Evolutionary conservation across 2,797 vertebrate genomes (phyloP).

Genomic region (Dryobates pubescens): DNA sequence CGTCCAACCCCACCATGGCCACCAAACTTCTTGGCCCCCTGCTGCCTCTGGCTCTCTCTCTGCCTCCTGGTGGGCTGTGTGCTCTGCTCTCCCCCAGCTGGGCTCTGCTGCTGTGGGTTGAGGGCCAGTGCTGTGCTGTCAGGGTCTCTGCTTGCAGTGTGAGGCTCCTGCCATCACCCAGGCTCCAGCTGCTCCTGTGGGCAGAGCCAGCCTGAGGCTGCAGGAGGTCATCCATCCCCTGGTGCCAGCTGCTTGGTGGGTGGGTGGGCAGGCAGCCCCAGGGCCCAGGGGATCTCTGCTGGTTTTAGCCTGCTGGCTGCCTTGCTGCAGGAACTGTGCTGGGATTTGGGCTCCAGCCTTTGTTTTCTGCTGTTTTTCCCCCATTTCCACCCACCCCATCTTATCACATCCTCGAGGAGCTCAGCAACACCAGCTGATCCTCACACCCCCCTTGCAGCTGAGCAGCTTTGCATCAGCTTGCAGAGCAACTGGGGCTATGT

Average conservation of each 20-base stretch:
- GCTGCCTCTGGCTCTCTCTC: not conserved
- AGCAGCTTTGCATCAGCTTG: not conserved
- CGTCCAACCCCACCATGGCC: too few relatives aligned
- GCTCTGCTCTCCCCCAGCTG: not conserved
- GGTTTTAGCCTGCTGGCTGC: not conserved
- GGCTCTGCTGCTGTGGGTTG: not conserved
- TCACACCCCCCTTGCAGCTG: not conserved
- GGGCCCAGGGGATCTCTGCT: not conserved
- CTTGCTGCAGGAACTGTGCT: not conserved
- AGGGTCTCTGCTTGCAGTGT: not conserved
- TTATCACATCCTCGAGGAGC: not conserved
- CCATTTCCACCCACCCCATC: not conserved
- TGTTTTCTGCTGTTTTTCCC: not conserved
- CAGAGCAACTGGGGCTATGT: not conserved
- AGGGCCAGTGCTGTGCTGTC: not conserved
- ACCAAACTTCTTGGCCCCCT: too few relatives aligned
- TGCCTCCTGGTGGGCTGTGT: not conserved
- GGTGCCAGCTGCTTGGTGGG: not conserved
- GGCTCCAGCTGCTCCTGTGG: not conserved
- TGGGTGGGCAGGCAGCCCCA: not conserved
- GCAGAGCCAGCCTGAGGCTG: not conserved
- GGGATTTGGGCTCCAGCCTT: not conserved
- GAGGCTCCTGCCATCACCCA: not conserved
- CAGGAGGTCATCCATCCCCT: not conserved
- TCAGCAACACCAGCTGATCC: not conserved